Evolutionary conservation across 2,797 vertebrate genomes (phyloP).

Genomic region (Sebastes dallii): DNA sequence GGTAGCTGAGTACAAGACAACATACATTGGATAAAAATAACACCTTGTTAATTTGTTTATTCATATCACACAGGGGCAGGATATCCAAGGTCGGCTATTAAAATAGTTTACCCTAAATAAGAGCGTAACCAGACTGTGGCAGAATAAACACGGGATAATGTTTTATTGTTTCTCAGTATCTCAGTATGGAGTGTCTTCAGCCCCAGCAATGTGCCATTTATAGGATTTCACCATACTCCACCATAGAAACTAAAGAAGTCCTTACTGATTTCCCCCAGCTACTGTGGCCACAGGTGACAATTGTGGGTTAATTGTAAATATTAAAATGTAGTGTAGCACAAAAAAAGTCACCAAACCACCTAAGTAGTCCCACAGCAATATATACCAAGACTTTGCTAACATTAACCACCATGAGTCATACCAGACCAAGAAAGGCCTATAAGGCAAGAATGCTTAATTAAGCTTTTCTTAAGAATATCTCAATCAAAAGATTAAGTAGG

Average conservation of each 20-base stretch:
- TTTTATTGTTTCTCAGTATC: background rate
- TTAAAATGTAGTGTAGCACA: background rate
- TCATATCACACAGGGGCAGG: background rate
- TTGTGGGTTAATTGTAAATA: background rate
- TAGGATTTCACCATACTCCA: background rate
- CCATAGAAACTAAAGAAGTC: background rate
- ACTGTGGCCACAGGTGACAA: background rate
- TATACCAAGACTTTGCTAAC: background rate
- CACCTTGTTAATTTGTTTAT: slow-evolving; percentile 10
- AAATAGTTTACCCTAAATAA: background rate
- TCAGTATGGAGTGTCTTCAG: background rate
- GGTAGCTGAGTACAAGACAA: background rate
- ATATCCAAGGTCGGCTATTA: background rate
- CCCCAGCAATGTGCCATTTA: background rate
- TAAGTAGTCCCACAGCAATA: background rate
- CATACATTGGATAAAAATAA: slow-evolving; percentile 21
- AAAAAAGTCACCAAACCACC: background rate
- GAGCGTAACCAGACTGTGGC: background rate
- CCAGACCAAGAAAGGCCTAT: background rate
- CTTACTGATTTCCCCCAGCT: background rate
- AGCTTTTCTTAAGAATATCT: too few relatives aligned
- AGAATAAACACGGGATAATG: background rate
- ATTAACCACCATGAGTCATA: background rate
- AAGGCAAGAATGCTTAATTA: too few relatives aligned
- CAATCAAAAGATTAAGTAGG: too few relatives aligned